A percentile compares a stretch with the other conserved stretches of the same genome.
Conservation (phyloP, 2,797 vertebrate genomes). For the Pseudochaenichthys georgianus region DNA sequence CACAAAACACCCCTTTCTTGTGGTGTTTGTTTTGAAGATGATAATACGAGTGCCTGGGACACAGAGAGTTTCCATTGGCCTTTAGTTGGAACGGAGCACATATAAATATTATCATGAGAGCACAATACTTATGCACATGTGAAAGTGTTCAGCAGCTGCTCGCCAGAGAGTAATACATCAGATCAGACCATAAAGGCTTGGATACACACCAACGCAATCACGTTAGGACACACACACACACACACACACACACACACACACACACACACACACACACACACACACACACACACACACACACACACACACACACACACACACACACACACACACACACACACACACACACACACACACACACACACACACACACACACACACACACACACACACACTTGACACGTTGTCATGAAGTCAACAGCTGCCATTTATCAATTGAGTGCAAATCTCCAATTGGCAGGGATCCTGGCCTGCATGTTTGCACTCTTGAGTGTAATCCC, state of each 20-base stretch:
- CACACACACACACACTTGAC: constrained; percentile 47
- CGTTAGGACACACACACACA: not conserved
- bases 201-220: constrained; percentile 18
- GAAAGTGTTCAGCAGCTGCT: constrained; percentile 54
- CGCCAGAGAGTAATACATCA: constrained; percentile 54
- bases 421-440: constrained; percentile 70
- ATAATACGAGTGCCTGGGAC: constrained; percentile 21
- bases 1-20: constrained; percentile 12
- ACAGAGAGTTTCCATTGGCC: constrained; percentile 50
- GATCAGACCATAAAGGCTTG: constrained; percentile 18
- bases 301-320: constrained; percentile 28
- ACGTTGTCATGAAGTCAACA: constrained; percentile 73
- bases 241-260: too few relatives aligned
- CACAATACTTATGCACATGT: constrained; percentile 51
- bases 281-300: constrained; percentile 16
- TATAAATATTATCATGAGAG: constrained; percentile 61
- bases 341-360: too few relatives aligned
- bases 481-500: constrained; percentile 19
- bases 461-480: constrained; percentile 37
- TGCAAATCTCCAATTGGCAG: constrained; percentile 64
- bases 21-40: constrained; percentile 43
- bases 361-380: constrained; percentile 46
- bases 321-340: constrained; percentile 1
- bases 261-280: not conserved
- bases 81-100: constrained; percentile 39